Percentiles rank a stretch among this genome's conserved stretches.
Evolutionary conservation across 2,888 invertebrate species (phyloP).

Genomic region (Eumacrocentrus americanus): DNA sequence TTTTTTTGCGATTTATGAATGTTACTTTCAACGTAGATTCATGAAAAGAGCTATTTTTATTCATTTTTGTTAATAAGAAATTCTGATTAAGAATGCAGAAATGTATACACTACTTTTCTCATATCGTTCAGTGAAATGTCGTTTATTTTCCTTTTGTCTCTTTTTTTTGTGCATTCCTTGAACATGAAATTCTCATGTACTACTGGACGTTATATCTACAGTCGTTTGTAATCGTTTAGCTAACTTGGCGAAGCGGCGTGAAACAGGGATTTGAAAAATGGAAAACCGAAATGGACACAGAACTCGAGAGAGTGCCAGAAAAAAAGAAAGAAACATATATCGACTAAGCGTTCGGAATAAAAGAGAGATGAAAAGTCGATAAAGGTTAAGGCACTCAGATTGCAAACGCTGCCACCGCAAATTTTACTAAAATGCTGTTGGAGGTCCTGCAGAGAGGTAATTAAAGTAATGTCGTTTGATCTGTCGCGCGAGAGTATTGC

Average conservation of each 20-base stretch:
- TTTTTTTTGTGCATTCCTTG: slow-evolving; percentile 1
- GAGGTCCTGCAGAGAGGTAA: slow-evolving; percentile 21
- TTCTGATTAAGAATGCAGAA: no score
- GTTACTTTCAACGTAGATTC: no score
- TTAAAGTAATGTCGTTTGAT: slow-evolving; percentile 34
- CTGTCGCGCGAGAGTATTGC: slow-evolving; percentile 3
- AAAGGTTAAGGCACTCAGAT: slow-evolving; percentile 30
- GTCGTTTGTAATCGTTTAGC: slow-evolving; percentile 46
- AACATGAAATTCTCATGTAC: slow-evolving; percentile 43
- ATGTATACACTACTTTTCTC: no score
- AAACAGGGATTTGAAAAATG: slow-evolving; percentile 43
- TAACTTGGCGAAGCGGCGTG: slow-evolving; percentile 30
- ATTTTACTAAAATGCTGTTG: not conserved
- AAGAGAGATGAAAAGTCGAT: slow-evolving; percentile 14
- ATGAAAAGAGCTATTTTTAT: no score
- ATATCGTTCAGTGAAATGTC: no score
- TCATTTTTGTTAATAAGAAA: no score
- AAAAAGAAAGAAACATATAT: not conserved
- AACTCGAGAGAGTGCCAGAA: slow-evolving; percentile 13
- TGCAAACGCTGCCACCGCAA: slow-evolving; percentile 35
- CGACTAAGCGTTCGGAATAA: slow-evolving; percentile 16
- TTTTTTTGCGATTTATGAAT: no score
- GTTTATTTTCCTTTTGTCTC: not conserved
- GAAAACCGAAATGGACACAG: slow-evolving; percentile 27
- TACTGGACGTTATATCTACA: slow-evolving; percentile 43